These are phyloP conservation scores for Sciurus vulgaris DNA, from an alignment of 2,797 vertebrate species.

Conservation along the genomic window DNA sequence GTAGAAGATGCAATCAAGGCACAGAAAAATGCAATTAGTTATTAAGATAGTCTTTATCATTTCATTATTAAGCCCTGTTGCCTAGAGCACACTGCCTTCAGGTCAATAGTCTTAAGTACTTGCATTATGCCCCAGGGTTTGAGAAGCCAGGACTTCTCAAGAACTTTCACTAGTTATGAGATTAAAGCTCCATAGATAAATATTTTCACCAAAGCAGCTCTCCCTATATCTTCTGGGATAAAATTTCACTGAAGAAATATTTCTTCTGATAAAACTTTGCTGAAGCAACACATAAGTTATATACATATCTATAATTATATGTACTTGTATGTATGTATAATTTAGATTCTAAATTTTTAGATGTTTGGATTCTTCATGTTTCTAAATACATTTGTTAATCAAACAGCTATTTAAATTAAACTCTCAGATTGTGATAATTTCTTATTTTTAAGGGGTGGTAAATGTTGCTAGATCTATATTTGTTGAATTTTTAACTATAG, in stretches of 20 bases:
- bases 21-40: neutral
- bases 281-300: neutral
- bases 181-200: neutral
- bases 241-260: neutral
- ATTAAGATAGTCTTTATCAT: neutral
- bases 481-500: slow-evolving; percentile 68
- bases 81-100: neutral
- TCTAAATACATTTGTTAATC: slow-evolving; percentile 45
- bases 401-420: neutral
- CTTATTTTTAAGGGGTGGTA: neutral
- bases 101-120: neutral
- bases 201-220: neutral
- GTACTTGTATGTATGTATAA: neutral
- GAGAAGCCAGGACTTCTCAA: neutral
- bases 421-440: neutral
- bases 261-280: neutral
- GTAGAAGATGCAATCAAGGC: neutral
- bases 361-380: neutral
- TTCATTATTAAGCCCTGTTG: neutral
- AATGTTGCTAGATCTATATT: slow-evolving; percentile 13
- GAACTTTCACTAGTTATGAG: neutral
- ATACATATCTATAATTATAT: neutral
- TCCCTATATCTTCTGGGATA: neutral
- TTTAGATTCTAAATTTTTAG: slow-evolving; percentile 43
- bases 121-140: neutral